A percentile compares a stretch with the other conserved stretches of the same genome.
These are phyloP conservation scores for Cygnus olor DNA, from an alignment of 2,797 vertebrate genomes.

Conservation along the genomic window DNA sequence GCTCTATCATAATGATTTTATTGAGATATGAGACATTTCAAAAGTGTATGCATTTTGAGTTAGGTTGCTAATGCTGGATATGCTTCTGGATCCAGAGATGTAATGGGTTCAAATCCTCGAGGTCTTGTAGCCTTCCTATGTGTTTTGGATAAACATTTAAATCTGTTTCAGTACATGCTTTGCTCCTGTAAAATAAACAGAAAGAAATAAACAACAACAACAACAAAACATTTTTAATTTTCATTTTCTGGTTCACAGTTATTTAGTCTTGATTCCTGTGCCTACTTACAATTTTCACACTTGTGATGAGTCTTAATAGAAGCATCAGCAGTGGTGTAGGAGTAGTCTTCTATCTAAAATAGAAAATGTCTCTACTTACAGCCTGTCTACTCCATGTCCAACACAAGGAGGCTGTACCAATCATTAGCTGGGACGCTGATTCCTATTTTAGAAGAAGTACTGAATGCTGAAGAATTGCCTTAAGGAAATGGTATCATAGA, in stretches of 20 bases:
- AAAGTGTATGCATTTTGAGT: background rate
- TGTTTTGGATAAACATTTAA: background rate
- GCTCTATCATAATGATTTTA: background rate
- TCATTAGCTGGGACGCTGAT: background rate
- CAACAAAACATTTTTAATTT: background rate
- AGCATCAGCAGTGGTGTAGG: background rate
- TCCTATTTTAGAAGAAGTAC: background rate
- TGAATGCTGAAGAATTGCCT: background rate
- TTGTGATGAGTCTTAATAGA: background rate
- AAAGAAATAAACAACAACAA: background rate
- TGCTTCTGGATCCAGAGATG: background rate
- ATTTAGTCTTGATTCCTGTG: background rate
- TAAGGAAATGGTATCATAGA: background rate
- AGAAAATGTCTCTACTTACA: background rate
- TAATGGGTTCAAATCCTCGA: background rate
- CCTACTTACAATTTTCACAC: background rate
- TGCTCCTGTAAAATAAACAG: background rate
- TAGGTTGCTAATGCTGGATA: background rate
- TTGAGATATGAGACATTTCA: background rate
- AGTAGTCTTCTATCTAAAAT: background rate
- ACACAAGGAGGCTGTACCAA: fast-evolving
- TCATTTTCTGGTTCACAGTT: background rate
- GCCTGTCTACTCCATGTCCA: background rate
- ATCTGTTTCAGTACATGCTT: background rate
- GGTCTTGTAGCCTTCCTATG: background rate